Base-by-base conservation (phyloP, 2,797 vertebrate genomes). In the Enteromius treurensis region DNA sequence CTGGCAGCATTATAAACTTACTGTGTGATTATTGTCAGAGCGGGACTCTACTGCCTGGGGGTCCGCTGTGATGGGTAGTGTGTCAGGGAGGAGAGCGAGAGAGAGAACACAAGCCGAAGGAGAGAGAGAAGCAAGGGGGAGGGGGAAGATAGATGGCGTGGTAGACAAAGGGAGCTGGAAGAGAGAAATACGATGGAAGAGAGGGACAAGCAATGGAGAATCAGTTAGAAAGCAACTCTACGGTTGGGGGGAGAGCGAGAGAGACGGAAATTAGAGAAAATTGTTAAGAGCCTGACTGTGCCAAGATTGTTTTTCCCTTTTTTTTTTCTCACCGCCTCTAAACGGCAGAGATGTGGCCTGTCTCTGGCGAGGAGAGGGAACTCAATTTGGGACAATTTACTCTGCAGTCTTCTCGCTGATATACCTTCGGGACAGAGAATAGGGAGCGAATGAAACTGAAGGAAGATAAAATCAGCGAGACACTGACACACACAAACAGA, bases 341-440 rank as follows among this genome's bases (percentile, higher is more conserved):
- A 96, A 95, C 91, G 96, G 95, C 96, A 91, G 95, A 96, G 96
- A 95, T 95, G 95, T 96, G 95, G 93, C 94, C 95, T 96, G 95
- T 96, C 96, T 97, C 94, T 95, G 95, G 96, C 93, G 94, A 95
- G 96, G 97, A 95, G 93, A 93, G 96, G 96, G 96, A 98, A 97
- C 96, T 98, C 96, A 98, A 98, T 98, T 98, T 98, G 97, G 96
- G 96, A 96, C 96, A 97, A 98, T 98, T 98, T 98, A 97, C 96
- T 97, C 95, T 90, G 96, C 96, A 96, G 96, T 96, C 96, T 96
- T 94, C 96, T 95, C 94, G 95, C 95, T 95, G 93, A 94, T 95
- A 95, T 96, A 97, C 95, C 95, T 95, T 95, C 93, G 93, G 96
- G 96, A 96, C 95, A 94, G 95, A 96, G 95, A 97, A 97, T 95